Conservation (phyloP, 2,797 vertebrate genomes). For the Takifugu rubripes region DNA sequence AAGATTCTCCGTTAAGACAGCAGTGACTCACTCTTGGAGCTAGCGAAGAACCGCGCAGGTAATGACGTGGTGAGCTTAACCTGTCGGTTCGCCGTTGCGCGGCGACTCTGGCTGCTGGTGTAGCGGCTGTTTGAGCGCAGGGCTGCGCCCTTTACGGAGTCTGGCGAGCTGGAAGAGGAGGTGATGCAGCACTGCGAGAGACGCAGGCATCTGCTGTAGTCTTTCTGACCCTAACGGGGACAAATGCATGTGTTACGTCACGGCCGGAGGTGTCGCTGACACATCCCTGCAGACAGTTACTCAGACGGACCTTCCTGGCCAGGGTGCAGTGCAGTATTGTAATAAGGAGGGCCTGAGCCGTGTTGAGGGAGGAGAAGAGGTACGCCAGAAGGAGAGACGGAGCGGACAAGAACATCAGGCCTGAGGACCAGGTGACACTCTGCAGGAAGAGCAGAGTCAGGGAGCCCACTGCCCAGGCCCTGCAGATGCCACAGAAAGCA, state of each 20-base stretch:
- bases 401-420: conserved; percentile 87
- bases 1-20: conserved; percentile 25
- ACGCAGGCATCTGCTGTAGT: conserved; percentile 88
- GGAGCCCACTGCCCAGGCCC: conserved; percentile 89
- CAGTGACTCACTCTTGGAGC: conserved; percentile 5
- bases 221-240: conserved; percentile 83
- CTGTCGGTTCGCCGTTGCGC: conserved; percentile 75
- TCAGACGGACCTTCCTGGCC: conserved; percentile 83
- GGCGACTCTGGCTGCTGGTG: conserved; percentile 83
- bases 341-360: conserved; percentile 88
- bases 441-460: conserved; percentile 88
- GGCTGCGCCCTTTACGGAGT: conserved; percentile 86
- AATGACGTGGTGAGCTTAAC: conserved; percentile 22
- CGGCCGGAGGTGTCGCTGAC: background rate
- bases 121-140: conserved; percentile 88
- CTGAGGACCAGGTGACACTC: conserved; percentile 89
- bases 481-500: conserved; percentile 39
- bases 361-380: conserved; percentile 92
- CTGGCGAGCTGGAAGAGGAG: conserved; percentile 78
- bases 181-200: conserved; percentile 87
- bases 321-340: conserved; percentile 89
- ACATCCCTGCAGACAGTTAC: background rate
- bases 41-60: background rate
- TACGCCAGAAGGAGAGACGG: conserved; percentile 89
- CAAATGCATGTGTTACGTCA: background rate